Percentiles rank a stretch among this genome's conserved stretches.
These are phyloP conservation scores for Glossophaga mutica DNA, from an alignment of 2,797 vertebrate species.

Conservation along the genomic window DNA sequence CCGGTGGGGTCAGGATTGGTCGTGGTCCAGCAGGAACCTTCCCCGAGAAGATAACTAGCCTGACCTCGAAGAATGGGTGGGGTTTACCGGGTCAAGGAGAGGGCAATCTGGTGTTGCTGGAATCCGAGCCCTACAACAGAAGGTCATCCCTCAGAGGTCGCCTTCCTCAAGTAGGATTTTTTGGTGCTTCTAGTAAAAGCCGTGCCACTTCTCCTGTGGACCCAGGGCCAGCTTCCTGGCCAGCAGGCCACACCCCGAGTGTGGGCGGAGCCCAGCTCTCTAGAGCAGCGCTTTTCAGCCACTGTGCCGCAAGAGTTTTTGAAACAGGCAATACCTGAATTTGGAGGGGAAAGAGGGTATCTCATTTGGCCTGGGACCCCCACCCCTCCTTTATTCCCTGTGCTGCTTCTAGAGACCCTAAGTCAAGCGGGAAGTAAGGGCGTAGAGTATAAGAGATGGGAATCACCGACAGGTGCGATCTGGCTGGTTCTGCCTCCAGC, in stretches of 20 bases:
- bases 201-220: neutral
- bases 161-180: neutral
- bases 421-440: neutral
- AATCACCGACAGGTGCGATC: neutral
- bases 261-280: neutral
- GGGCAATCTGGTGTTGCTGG: neutral
- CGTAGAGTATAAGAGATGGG: neutral
- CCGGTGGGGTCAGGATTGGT: neutral
- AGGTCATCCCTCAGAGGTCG: neutral
- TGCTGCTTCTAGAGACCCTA: neutral
- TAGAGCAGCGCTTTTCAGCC: neutral
- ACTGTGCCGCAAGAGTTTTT: neutral
- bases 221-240: neutral
- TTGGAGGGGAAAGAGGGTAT: neutral
- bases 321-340: neutral
- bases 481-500: neutral
- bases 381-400: no score
- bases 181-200: neutral
- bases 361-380: neutral
- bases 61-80: neutral
- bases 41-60: neutral
- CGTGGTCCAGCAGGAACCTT: neutral
- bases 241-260: fast-evolving
- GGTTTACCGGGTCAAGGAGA: neutral
- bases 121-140: neutral